Evolutionary conservation across 2,113 vertebrate genomes (phyloP).

Genomic region (Polyodon spathula): DNA sequence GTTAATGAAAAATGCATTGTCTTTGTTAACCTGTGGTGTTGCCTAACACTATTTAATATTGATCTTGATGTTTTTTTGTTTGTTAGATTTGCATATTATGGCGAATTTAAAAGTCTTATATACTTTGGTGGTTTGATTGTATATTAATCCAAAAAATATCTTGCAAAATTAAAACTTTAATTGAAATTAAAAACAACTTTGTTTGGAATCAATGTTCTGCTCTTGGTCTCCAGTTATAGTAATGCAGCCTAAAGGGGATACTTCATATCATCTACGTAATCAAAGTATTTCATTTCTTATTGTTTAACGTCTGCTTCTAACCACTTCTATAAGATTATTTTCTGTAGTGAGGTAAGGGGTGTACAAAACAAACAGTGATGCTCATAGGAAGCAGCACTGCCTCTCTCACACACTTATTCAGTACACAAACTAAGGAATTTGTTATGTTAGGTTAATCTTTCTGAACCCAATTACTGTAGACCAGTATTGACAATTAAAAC

Average conservation of each 20-base stretch:
- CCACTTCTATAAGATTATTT: too few relatives aligned
- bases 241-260: not conserved
- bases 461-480: too few relatives aligned
- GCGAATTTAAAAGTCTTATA: conserved; percentile 56
- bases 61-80: conserved; percentile 73
- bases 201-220: not conserved
- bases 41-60: conserved; percentile 74
- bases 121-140: conserved; percentile 83
- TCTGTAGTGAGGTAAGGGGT: too few relatives aligned
- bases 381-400: too few relatives aligned
- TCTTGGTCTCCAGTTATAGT: not conserved
- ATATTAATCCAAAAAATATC: conserved; percentile 50
- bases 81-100: conserved; percentile 81
- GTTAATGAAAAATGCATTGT: conserved; percentile 59
- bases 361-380: too few relatives aligned
- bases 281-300: too few relatives aligned
- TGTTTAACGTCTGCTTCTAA: too few relatives aligned
- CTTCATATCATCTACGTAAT: too few relatives aligned
- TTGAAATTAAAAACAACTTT: conserved; percentile 41
- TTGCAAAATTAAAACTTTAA: conserved; percentile 57
- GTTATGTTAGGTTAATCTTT: too few relatives aligned
- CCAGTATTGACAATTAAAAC: too few relatives aligned
- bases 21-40: conserved; percentile 70
- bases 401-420: too few relatives aligned
- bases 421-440: too few relatives aligned